Conservation (phyloP, 2,113 vertebrate genomes). For the Barnardius zonarius region DNA sequence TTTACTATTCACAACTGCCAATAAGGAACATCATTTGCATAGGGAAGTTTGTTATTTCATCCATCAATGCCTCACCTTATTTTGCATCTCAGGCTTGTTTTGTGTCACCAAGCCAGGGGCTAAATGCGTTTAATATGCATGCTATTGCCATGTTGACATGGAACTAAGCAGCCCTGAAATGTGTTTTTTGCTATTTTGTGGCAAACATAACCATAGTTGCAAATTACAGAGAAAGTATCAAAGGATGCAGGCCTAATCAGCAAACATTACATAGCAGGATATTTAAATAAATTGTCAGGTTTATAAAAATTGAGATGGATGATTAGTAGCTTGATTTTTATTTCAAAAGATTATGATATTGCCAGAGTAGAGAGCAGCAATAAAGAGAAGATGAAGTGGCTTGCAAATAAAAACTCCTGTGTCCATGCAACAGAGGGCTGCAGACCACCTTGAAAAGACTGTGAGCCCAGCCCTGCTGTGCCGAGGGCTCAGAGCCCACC, state of each 20-base stretch:
- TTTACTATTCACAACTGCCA: not conserved
- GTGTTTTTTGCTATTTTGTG: not conserved
- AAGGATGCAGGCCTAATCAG: not conserved
- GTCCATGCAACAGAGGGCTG: not conserved
- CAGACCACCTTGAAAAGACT: not conserved
- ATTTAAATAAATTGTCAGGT: not conserved
- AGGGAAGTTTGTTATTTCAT: not conserved
- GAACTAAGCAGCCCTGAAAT: not conserved
- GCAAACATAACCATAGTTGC: not conserved
- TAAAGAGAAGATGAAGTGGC: not conserved
- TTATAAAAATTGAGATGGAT: not conserved
- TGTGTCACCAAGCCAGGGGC: not conserved
- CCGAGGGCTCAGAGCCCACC: not conserved
- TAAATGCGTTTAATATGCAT: not conserved
- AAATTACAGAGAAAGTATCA: not conserved
- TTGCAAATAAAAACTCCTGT: not conserved
- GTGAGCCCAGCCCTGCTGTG: not conserved
- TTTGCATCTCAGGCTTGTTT: not conserved
- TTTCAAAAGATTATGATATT: not conserved
- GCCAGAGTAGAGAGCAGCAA: not conserved
- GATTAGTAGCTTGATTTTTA: not conserved
- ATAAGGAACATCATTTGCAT: not conserved
- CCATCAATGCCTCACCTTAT: not conserved
- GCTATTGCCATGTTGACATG: not conserved
- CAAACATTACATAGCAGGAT: not conserved